Base-by-base conservation (phyloP, 2,888 invertebrate species). In the Pterobdella sp. region DNA sequence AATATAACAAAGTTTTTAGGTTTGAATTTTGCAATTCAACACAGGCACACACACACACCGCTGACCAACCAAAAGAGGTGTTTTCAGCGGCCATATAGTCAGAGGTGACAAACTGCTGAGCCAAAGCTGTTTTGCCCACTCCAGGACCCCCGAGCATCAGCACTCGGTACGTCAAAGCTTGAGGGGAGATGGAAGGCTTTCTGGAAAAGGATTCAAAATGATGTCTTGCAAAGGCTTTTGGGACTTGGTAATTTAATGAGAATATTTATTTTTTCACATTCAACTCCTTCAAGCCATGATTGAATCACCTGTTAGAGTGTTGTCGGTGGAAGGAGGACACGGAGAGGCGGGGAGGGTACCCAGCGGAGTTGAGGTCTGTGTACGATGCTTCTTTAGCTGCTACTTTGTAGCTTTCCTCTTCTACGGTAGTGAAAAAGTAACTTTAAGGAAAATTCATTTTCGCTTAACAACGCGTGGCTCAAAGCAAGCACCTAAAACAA, bases 1-100 rank as follows among this genome's bases (percentile, higher is more conserved):
- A n/a, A n/a, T n/a, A n/a, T n/a, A n/a, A n/a, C n/a, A n/a, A n/a
- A n/a, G n/a, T n/a, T n/a, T n/a, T n/a, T n/a, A n/a, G n/a, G n/a
- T n/a, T n/a, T n/a, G n/a, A n/a, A n/a, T n/a, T 42, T 42, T 18
- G 18, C 42, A 42, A 42, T 14, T 18, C 7, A 14, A 7, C 42
- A 42, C 42, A 18, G 18, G 18, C 42, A 42, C 42, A 7, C 42
- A 42, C 42, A 42, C 7, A 42, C 42, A 42, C 42, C 18, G 10
- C 7, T 18, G 10, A 74, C 74, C 74, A 42, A 76, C 76, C 76
- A 36, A 76, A 76, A 74, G 76, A 76, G 10, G 76, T 76, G 63
- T 76, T 76, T 66, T 76, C 76, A 37, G 76, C 76, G 49, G 75
- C 76, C 76, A 75, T 75, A 60, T 76, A 75, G 36, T 76, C 76